A percentile compares a stretch with the other conserved stretches of the same genome.
phyloP scores from a whole-genome alignment of 1,140 invertebrate genomes.

The Marisa cornuarietis region DNA sequence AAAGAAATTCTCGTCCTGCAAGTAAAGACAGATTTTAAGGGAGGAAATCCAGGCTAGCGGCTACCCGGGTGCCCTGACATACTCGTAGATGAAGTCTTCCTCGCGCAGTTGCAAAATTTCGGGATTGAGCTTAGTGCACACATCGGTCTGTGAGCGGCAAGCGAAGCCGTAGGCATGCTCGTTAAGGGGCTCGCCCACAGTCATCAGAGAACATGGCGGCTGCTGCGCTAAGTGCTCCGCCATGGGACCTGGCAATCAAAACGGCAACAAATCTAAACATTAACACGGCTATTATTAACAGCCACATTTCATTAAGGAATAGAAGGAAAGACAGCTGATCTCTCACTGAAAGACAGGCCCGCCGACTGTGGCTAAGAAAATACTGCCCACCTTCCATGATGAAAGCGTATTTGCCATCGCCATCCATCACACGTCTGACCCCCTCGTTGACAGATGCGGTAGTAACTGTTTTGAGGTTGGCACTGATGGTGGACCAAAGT shows the following conservation, averaged over 20 bases:
- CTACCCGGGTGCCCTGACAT: not conserved
- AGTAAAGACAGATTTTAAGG: too few relatives aligned
- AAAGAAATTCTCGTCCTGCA: too few relatives aligned
- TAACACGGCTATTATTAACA: too few relatives aligned
- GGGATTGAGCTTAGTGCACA: constrained; percentile 27
- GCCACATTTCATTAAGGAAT: too few relatives aligned
- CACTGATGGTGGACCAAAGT: constrained; percentile 19
- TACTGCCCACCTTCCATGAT: constrained; percentile 26
- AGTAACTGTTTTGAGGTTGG: constrained; percentile 5
- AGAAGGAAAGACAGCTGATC: too few relatives aligned
- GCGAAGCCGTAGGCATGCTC: constrained; percentile 32
- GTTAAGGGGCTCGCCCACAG: constrained; percentile 27
- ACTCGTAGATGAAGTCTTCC: constrained; percentile 24
- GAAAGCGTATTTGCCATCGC: constrained; percentile 31
- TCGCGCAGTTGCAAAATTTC: constrained; percentile 29
- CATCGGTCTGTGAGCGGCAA: constrained; percentile 26
- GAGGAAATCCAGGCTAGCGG: too few relatives aligned
- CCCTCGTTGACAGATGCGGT: constrained; percentile 27
- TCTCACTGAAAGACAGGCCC: too few relatives aligned
- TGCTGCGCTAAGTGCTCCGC: constrained; percentile 36
- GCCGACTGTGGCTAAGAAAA: too few relatives aligned
- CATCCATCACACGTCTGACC: constrained; percentile 26
- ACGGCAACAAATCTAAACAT: too few relatives aligned
- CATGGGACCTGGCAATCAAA: constrained; percentile 18
- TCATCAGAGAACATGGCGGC: constrained; percentile 42